These are phyloP conservation scores for Manis pentadactyla DNA, from an alignment of 2,797 vertebrate species.

Conservation along the genomic window DNA sequence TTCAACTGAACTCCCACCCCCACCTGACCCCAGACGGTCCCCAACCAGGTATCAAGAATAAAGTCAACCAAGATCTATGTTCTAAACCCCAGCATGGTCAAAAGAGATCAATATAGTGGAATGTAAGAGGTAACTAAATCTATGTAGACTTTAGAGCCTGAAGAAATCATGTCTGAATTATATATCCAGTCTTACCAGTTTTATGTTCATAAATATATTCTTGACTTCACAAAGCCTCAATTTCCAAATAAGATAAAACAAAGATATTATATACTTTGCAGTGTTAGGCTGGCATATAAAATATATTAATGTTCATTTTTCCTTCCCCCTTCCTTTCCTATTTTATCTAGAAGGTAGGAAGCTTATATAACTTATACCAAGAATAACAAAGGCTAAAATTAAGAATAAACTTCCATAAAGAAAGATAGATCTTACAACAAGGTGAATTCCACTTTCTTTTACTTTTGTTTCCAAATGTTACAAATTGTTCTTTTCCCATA, in stretches of 20 bases:
- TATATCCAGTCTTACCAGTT: background rate
- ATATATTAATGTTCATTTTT: background rate
- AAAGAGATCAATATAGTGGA: background rate
- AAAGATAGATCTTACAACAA: background rate
- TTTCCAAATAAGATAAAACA: background rate
- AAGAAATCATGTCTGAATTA: background rate
- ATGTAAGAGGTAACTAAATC: background rate
- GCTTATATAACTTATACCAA: background rate
- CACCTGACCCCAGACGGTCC: no score
- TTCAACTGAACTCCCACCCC: background rate
- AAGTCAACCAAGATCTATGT: background rate
- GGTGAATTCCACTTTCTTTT: background rate
- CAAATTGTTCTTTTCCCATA: background rate
- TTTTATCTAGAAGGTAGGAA: background rate
- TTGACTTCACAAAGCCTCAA: background rate
- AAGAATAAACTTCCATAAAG: background rate
- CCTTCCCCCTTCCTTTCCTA: background rate
- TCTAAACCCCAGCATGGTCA: background rate
- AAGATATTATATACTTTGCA: background rate
- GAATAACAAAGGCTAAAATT: conserved; percentile 3
- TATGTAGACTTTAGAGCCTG: background rate
- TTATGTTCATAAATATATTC: background rate
- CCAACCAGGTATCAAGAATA: background rate
- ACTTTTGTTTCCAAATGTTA: background rate
- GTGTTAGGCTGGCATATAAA: background rate